Evolutionary conservation across 2,888 invertebrate genomes (phyloP).

Genomic region (Drosophila multiciliata): DNA sequence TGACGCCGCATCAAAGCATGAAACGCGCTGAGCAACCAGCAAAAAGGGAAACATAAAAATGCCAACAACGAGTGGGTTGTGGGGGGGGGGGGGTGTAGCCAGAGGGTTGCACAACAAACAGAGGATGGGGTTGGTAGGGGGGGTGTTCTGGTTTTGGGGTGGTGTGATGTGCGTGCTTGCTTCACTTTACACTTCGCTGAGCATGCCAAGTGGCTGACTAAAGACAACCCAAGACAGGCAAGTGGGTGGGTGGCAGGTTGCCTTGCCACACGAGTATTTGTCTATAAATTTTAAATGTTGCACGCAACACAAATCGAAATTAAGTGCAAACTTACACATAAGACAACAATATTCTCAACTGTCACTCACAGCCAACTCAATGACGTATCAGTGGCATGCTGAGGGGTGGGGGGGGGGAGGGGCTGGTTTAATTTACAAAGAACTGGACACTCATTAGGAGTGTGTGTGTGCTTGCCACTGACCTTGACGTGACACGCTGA

Average conservation of each 20-base stretch:
- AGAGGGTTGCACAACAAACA: conserved; percentile 28
- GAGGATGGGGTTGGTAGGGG: neutral
- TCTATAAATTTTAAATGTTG: conserved; percentile 79
- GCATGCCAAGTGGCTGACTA: conserved; percentile 75
- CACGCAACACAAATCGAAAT: conserved; percentile 79
- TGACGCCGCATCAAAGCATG: conserved; percentile 82
- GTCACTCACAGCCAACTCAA: conserved; percentile 30
- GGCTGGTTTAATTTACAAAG: conserved; percentile 1
- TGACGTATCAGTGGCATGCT: neutral
- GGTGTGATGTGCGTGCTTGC: conserved; percentile 44
- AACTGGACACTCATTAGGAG: conserved; percentile 32
- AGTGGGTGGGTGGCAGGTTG: conserved; percentile 1
- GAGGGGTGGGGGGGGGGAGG: neutral
- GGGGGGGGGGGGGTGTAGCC: neutral
- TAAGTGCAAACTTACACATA: conserved; percentile 62
- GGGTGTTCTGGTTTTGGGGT: neutral
- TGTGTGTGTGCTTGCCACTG: conserved; percentile 31
- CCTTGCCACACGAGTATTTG: conserved; percentile 54
- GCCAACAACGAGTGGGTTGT: conserved; percentile 42
- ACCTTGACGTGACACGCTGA: conserved; percentile 66
- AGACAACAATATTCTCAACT: conserved; percentile 25
- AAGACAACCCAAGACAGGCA: conserved; percentile 12
- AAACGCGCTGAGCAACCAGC: conserved; percentile 69
- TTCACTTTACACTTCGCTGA: conserved; percentile 77
- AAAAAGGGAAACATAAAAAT: conserved; percentile 58